These are phyloP conservation scores for Sphaeridia pumilis DNA, from an alignment of 2,888 invertebrate genomes.

Conservation along the genomic window DNA sequence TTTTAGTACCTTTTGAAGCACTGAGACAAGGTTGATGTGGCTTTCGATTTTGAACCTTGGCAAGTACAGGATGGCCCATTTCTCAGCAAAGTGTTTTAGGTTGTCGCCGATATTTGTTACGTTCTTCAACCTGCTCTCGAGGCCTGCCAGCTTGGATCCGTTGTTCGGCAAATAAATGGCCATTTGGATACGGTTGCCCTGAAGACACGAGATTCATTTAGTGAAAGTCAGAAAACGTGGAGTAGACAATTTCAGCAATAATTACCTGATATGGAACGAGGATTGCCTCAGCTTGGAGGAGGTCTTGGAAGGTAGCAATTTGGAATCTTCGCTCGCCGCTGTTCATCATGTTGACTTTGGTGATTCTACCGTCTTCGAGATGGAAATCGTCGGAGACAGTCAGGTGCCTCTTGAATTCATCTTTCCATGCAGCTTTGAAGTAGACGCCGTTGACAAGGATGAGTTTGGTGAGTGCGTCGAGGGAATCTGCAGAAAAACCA, in stretches of 20 bases:
- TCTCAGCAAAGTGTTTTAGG: too few relatives aligned
- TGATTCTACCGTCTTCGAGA: constrained; percentile 18
- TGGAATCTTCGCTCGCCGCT: too few relatives aligned
- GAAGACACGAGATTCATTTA: constrained; percentile 21
- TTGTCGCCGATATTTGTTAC: too few relatives aligned
- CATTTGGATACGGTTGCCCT: constrained; percentile 58
- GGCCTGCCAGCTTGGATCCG: too few relatives aligned
- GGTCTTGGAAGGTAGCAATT: constrained; percentile 28
- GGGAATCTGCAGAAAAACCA: neutral
- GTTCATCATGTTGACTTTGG: constrained; percentile 42
- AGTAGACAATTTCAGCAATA: too few relatives aligned
- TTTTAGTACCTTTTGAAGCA: constrained; percentile 49
- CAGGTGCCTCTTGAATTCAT: constrained; percentile 19
- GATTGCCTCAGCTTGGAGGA: constrained; percentile 38
- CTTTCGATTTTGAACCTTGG: constrained; percentile 54
- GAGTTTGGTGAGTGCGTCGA: constrained; percentile 33
- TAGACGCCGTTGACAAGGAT: constrained; percentile 39
- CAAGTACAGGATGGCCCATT: constrained; percentile 38
- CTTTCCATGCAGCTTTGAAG: constrained; percentile 39
- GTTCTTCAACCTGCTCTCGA: too few relatives aligned
- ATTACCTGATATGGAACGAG: constrained; percentile 39
- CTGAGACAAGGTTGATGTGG: constrained; percentile 51
- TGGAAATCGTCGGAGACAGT: constrained; percentile 39
- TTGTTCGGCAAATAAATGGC: constrained; percentile 63
- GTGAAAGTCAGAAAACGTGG: too few relatives aligned